Percentiles rank a stretch among this genome's conserved stretches.
Evolutionary conservation across 2,888 invertebrate genomes (phyloP).

Genomic region (Ephialtes manifestator): DNA sequence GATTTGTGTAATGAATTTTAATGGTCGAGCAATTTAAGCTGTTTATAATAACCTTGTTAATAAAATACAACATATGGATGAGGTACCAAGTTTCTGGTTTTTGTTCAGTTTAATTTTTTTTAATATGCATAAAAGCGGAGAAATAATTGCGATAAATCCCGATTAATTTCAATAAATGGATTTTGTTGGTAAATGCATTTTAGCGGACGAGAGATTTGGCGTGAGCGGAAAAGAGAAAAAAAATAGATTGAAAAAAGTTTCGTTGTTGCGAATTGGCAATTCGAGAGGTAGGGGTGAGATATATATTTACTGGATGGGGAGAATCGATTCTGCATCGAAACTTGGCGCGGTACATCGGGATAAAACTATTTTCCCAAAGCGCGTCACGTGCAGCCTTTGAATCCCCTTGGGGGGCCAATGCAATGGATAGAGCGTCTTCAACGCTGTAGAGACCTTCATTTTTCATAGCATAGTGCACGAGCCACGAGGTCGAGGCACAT

Average conservation of each 20-base stretch:
- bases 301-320: conserved; percentile 17
- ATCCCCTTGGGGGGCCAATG: conserved; percentile 54
- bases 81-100: too few relatives aligned
- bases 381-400: conserved; percentile 55
- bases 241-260: conserved; percentile 10
- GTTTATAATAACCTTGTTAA: too few relatives aligned
- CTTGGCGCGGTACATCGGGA: conserved; percentile 20
- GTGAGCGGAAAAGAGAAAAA: background rate
- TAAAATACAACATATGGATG: too few relatives aligned
- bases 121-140: too few relatives aligned
- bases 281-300: conserved; percentile 1
- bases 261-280: conserved; percentile 26
- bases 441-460: conserved; percentile 73
- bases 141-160: too few relatives aligned
- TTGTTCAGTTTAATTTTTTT: too few relatives aligned
- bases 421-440: conserved; percentile 61
- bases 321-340: conserved; percentile 54
- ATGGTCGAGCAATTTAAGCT: too few relatives aligned
- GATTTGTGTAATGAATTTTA: background rate
- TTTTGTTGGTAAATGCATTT: background rate
- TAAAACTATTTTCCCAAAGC: conserved; percentile 54
- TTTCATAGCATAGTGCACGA: conserved; percentile 71
- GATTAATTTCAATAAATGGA: too few relatives aligned
- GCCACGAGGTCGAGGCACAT: conserved; percentile 67
- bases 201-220: background rate